Percentiles rank a stretch among this genome's conserved stretches.
phyloP scores from a whole-genome alignment of 1,140 invertebrate species.

The Zeugodacus cucurbitae region DNA sequence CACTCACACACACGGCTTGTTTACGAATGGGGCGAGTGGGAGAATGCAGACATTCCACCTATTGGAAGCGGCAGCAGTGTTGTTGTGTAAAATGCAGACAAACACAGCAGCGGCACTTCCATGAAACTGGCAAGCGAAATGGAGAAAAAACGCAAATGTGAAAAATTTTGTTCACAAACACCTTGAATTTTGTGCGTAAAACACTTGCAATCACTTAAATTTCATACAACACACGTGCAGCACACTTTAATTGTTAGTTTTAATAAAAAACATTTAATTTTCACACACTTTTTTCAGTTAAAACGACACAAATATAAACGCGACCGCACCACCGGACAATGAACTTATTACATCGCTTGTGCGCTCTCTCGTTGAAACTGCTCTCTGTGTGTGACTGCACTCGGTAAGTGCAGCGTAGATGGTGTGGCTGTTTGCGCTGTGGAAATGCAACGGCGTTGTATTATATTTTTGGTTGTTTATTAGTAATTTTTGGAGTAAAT shows the following conservation, averaged over 20 bases:
- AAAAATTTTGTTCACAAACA: neutral
- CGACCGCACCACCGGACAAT: constrained; percentile 22
- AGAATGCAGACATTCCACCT: constrained; percentile 13
- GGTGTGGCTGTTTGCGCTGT: neutral
- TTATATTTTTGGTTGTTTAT: neutral
- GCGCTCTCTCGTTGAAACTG: neutral
- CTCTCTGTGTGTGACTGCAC: neutral
- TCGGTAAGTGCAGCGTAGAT: neutral
- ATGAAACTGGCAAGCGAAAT: neutral
- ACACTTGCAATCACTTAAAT: neutral
- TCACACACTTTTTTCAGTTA: neutral
- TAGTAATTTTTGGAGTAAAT: neutral
- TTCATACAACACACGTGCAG: neutral
- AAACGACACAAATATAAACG: neutral
- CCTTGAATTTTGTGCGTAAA: neutral
- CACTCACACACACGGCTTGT: neutral
- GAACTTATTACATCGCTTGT: constrained; percentile 15
- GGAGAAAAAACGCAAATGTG: neutral
- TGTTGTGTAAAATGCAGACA: neutral
- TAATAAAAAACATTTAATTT: neutral
- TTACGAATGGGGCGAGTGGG: constrained; percentile 34
- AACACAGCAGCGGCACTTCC: constrained; percentile 2
- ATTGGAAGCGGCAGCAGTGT: constrained; percentile 15
- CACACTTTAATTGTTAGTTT: neutral
- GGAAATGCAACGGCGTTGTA: neutral